Percentiles rank a stretch among this genome's conserved stretches.
These are phyloP conservation scores for Rhadinocentrus ornatus DNA, from an alignment of 2,797 vertebrate species.

Conservation along the genomic window DNA sequence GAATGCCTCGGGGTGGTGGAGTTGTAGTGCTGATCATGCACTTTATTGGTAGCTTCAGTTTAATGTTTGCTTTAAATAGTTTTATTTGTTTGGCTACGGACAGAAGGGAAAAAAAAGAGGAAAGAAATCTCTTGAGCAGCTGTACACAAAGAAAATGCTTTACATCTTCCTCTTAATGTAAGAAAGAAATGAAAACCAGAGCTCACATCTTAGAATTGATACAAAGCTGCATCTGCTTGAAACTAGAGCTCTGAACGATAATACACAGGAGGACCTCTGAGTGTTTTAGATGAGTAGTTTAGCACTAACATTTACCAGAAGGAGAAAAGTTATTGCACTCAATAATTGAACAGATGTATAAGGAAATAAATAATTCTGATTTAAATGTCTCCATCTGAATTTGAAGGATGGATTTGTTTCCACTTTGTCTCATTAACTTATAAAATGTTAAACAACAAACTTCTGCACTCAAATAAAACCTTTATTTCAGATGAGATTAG, in stretches of 20 bases:
- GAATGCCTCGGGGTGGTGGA: background rate
- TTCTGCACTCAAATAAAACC: background rate
- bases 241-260: background rate
- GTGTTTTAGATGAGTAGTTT: background rate
- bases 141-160: background rate
- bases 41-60: background rate
- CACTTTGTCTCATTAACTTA: background rate
- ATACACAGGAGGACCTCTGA: background rate
- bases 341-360: background rate
- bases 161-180: background rate
- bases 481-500: constrained; percentile 3
- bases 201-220: background rate
- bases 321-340: background rate
- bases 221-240: background rate
- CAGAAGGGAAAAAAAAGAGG: background rate
- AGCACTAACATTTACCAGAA: background rate
- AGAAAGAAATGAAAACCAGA: background rate
- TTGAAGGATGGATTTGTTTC: background rate
- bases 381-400: background rate
- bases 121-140: too few relatives aligned
- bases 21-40: background rate
- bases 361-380: background rate
- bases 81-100: too few relatives aligned
- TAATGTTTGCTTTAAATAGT: background rate
- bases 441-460: constrained; percentile 8